These are phyloP conservation scores for Drosophila arawakana DNA, from an alignment of 1,140 invertebrate genomes.

Conservation along the genomic window DNA sequence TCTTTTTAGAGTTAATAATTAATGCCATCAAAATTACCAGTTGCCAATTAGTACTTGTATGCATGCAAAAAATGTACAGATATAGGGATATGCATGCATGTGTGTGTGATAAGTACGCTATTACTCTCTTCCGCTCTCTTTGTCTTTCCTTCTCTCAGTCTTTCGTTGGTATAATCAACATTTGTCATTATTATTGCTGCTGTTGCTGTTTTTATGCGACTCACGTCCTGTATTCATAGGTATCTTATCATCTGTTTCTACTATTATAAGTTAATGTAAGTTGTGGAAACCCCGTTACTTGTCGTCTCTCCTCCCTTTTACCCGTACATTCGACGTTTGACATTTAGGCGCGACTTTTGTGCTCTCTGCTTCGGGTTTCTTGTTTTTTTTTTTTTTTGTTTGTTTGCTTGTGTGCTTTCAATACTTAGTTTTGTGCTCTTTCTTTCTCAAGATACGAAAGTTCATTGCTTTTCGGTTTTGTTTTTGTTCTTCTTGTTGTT, in stretches of 20 bases:
- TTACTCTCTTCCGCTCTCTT: not conserved
- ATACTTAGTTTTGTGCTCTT: constrained; percentile 1
- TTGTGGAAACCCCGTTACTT: not conserved
- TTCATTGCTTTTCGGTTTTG: constrained; percentile 20
- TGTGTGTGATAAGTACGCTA: constrained; percentile 3
- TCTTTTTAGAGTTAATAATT: too few relatives aligned
- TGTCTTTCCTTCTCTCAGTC: not conserved
- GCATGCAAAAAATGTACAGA: constrained; percentile 1
- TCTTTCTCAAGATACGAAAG: constrained; percentile 34
- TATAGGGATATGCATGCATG: constrained; percentile 10
- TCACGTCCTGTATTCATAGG: constrained; percentile 21
- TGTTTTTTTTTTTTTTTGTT: not conserved
- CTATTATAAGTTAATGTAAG: constrained; percentile 30
- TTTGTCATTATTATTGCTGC: constrained; percentile 3
- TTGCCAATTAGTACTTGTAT: not conserved
- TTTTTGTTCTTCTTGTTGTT: constrained; percentile 14
- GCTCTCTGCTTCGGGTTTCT: constrained; percentile 18
- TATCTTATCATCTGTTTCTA: constrained; percentile 58
- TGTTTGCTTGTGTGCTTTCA: constrained; percentile 11
- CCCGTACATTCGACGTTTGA: constrained; percentile 39
- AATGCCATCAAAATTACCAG: too few relatives aligned
- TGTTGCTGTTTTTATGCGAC: constrained; percentile 18
- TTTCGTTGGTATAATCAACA: constrained; percentile 40
- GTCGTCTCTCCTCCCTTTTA: not conserved
- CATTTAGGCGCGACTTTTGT: constrained; percentile 54